Evolutionary conservation across 2,888 invertebrate genomes (phyloP).

Genomic region (Chrysodeixis includens): DNA sequence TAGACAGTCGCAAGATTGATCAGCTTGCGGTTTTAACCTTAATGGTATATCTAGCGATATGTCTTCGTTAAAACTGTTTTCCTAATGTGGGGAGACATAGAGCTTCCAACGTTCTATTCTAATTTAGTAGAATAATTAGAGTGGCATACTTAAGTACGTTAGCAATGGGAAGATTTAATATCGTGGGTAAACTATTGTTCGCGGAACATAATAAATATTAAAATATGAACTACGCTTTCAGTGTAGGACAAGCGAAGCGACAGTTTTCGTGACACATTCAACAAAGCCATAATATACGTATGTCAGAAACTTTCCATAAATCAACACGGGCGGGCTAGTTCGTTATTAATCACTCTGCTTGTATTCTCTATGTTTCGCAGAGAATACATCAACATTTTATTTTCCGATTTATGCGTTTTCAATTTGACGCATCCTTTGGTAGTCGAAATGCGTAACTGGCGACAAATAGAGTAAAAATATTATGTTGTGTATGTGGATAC

Average conservation of each 20-base stretch:
- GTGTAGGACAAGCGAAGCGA: not conserved
- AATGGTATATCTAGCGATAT: not conserved
- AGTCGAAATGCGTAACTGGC: not conserved
- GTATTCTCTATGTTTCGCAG: constrained; percentile 20
- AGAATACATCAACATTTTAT: constrained; percentile 7
- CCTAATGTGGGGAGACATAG: not conserved
- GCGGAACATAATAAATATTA: not conserved
- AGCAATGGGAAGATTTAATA: not conserved
- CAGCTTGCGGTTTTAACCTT: not conserved
- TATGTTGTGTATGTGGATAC: not conserved
- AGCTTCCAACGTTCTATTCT: not conserved
- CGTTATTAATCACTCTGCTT: constrained; percentile 26
- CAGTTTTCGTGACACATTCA: constrained; percentile 2
- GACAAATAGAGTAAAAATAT: not conserved
- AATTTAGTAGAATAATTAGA: not conserved
- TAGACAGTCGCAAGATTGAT: constrained; percentile 23
- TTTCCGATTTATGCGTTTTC: not conserved
- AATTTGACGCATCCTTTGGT: not conserved
- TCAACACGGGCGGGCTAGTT: constrained; percentile 23
- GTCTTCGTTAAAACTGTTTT: constrained; percentile 1
- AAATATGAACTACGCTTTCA: constrained; percentile 1
- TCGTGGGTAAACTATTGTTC: not conserved
- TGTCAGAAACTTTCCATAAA: constrained; percentile 19
- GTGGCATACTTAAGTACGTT: not conserved
- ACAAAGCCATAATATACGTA: not conserved